Conservation (phyloP, 2,113 vertebrate genomes). For the Poeciliopsis retropinna region DNA sequence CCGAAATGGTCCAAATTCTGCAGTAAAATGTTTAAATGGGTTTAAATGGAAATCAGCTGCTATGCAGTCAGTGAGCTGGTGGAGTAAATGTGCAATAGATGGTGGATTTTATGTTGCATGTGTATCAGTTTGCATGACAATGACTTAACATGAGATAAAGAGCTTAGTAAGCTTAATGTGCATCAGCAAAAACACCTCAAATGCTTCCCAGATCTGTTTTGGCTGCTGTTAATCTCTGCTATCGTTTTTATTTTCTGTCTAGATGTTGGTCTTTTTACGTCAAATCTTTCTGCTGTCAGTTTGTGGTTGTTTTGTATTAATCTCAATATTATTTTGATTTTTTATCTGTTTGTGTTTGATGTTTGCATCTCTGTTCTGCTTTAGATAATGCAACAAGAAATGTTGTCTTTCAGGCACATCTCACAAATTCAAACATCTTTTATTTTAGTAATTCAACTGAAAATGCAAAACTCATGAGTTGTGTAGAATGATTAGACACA, state of each 20-base stretch:
- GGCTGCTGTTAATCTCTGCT: neutral
- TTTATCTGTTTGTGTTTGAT: too few relatives aligned
- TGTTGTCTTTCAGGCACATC: neutral
- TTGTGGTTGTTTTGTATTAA: neutral
- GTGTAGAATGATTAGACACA: neutral
- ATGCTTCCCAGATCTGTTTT: neutral
- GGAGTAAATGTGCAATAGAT: neutral
- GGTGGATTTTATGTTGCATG: neutral
- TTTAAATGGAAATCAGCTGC: conserved; percentile 13
- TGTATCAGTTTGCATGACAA: neutral
- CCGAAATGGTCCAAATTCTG: conserved; percentile 19
- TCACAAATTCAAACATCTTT: neutral
- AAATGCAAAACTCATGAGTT: neutral
- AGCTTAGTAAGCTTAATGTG: neutral
- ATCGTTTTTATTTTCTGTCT: neutral
- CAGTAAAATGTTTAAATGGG: conserved; percentile 6
- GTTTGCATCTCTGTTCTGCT: neutral
- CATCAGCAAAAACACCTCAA: neutral
- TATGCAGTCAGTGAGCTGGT: conserved; percentile 15
- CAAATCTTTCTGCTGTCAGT: neutral
- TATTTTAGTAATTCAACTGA: neutral
- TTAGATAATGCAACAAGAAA: neutral
- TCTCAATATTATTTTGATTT: neutral
- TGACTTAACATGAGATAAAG: neutral
- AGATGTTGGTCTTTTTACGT: neutral